Percentiles rank a stretch among this genome's conserved stretches.
phyloP scores from a whole-genome alignment of 2,797 vertebrate species.

The Pipistrellus nathusii region DNA sequence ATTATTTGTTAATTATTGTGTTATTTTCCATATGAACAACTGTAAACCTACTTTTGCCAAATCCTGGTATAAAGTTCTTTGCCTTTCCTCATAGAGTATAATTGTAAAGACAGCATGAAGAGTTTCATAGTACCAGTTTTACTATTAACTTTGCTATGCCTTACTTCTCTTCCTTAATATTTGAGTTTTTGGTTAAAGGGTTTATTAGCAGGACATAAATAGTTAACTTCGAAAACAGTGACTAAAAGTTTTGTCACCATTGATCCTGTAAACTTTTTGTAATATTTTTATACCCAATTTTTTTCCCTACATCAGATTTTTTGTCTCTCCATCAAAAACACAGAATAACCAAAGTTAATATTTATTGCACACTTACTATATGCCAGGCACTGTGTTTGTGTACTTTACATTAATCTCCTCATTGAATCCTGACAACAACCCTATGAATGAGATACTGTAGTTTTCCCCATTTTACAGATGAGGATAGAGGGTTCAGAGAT shows the following conservation, averaged over 20 bases:
- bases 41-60: neutral
- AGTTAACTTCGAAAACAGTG: conserved; percentile 34
- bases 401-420: neutral
- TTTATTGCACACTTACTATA: neutral
- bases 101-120: neutral
- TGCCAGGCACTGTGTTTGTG: neutral
- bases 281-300: neutral
- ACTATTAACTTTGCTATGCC: neutral
- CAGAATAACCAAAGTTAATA: neutral
- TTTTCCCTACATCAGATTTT: neutral
- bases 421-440: neutral
- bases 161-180: conserved; percentile 9
- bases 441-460: neutral
- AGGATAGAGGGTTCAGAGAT: neutral
- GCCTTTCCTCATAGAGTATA: neutral
- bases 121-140: neutral
- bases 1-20: neutral
- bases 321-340: neutral
- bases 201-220: neutral
- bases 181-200: neutral
- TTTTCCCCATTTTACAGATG: neutral
- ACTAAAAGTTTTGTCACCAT: neutral
- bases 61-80: neutral
- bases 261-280: neutral
- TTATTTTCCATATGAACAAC: neutral